These are phyloP conservation scores for Lordiphosa clarofinis DNA, from an alignment of 1,140 invertebrate species.

Conservation along the genomic window DNA sequence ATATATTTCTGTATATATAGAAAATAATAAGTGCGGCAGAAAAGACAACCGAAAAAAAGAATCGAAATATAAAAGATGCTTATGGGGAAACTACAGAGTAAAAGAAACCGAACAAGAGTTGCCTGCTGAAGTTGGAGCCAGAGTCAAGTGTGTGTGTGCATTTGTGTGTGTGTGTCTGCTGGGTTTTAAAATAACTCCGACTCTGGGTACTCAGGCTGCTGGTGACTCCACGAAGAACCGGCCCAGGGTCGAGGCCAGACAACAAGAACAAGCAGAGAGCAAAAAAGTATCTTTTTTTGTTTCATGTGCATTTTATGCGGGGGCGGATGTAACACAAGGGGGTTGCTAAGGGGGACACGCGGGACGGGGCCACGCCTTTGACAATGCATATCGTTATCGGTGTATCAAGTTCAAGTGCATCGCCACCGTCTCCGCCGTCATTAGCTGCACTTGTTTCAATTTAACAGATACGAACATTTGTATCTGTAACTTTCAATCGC, in stretches of 20 bases:
- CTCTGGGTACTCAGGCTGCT: slow-evolving; percentile 35
- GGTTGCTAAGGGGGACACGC: slow-evolving; percentile 1
- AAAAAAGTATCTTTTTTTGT: slow-evolving; percentile 9
- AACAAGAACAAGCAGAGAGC: slow-evolving; percentile 3
- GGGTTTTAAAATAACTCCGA: slow-evolving; percentile 58
- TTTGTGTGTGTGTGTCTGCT: slow-evolving; percentile 26
- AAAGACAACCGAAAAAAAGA: slow-evolving; percentile 43
- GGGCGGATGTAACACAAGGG: slow-evolving; percentile 24
- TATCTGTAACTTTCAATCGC: slow-evolving; percentile 2
- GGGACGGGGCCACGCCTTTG: slow-evolving; percentile 6
- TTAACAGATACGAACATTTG: not conserved
- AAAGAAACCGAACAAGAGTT: slow-evolving; percentile 29
- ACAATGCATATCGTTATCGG: slow-evolving; percentile 9
- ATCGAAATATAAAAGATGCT: slow-evolving; percentile 39
- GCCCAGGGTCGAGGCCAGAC: slow-evolving; percentile 48
- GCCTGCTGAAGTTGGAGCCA: slow-evolving; percentile 40
- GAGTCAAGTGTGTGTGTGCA: slow-evolving; percentile 26
- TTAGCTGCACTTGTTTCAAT: slow-evolving; percentile 33
- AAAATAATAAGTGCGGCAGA: slow-evolving; percentile 35
- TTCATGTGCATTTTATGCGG: slow-evolving; percentile 23
- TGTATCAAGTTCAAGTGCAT: slow-evolving; percentile 64
- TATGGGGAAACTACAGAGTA: slow-evolving; percentile 36
- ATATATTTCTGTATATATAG: slow-evolving; percentile 7
- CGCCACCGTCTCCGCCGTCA: slow-evolving; percentile 14
- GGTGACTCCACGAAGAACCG: slow-evolving; percentile 42